phyloP scores from a whole-genome alignment of 2,888 invertebrate genomes.

The Hydrotaea diabolus region DNA sequence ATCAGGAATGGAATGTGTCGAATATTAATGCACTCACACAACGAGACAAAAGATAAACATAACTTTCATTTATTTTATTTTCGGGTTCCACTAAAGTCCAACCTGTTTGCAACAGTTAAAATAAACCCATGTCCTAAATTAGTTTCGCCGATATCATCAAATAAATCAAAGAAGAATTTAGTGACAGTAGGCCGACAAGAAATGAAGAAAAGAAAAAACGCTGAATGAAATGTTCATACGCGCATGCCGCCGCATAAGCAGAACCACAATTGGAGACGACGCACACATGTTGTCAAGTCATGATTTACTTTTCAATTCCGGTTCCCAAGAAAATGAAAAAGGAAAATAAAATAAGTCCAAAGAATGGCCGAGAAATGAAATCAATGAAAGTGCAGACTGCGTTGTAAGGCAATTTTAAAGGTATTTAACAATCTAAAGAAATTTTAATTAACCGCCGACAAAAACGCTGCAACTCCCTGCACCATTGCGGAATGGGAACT shows the following conservation, averaged over 20 bases:
- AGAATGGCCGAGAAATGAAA: conserved; percentile 7
- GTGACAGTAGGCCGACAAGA: neutral
- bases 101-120: conserved; percentile 52
- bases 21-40: conserved; percentile 4
- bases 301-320: conserved; percentile 53
- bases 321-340: conserved; percentile 50
- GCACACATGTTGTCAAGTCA: neutral
- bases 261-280: neutral
- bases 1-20: conserved; percentile 10
- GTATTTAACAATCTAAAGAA: conserved; percentile 41
- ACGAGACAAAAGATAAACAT: conserved; percentile 38
- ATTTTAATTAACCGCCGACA: conserved; percentile 53
- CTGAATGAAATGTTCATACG: too few relatives aligned
- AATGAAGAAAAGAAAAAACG: too few relatives aligned
- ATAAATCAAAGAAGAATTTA: conserved; percentile 60
- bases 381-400: conserved; percentile 26
- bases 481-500: neutral
- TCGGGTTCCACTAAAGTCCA: conserved; percentile 33
- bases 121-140: conserved; percentile 58
- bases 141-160: conserved; percentile 58
- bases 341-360: too few relatives aligned
- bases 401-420: conserved; percentile 14
- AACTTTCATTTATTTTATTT: conserved; percentile 61
- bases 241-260: neutral
- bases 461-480: neutral